These are phyloP conservation scores for Alethe diademata DNA, from an alignment of 2,113 vertebrate species.

Conservation along the genomic window DNA sequence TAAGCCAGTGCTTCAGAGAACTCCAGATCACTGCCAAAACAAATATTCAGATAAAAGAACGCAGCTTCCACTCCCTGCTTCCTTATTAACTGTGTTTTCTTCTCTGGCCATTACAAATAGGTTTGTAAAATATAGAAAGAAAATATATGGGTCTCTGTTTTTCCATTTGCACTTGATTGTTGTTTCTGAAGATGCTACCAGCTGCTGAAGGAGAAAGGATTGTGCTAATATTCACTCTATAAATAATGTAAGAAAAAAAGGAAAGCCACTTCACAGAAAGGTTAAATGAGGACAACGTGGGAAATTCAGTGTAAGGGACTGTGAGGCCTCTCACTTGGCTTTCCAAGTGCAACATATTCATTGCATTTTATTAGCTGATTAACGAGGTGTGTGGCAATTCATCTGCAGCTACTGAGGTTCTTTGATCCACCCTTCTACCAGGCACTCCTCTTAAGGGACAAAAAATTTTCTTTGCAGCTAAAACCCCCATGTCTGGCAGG, in stretches of 20 bases:
- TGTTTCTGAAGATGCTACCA: conserved; percentile 35
- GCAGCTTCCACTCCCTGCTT: conserved; percentile 52
- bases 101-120: conserved; percentile 38
- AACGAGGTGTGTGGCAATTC: conserved; percentile 46
- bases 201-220: background rate
- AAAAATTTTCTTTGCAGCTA: background rate
- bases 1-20: conserved; percentile 55
- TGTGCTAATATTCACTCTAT: background rate
- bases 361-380: conserved; percentile 43
- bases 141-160: background rate
- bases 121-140: conserved; percentile 21
- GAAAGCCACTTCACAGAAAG: background rate
- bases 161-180: conserved; percentile 14
- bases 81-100: conserved; percentile 53
- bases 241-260: background rate
- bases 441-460: fast-evolving
- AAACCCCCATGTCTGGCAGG: fast-evolving
- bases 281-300: conserved; percentile 17
- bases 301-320: background rate
- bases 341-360: background rate
- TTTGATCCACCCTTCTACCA: conserved; percentile 11
- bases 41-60: conserved; percentile 64
- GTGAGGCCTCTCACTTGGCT: conserved; percentile 26
- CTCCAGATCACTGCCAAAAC: conserved; percentile 55
- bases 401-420: background rate